Base-by-base conservation (phyloP, 2,888 invertebrate genomes). In the Calameuta filiformis region DNA sequence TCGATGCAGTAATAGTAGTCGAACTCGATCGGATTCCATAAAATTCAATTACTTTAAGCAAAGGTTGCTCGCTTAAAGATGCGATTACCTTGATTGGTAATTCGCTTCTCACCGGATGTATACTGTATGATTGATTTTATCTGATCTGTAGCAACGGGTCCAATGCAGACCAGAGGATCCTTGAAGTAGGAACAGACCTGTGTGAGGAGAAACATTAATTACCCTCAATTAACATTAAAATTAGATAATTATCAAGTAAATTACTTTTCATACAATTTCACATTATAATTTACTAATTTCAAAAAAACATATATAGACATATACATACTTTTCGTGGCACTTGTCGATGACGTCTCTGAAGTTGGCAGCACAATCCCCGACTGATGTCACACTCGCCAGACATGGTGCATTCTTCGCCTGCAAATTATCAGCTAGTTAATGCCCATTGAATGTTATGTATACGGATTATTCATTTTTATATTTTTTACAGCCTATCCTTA, bases 121-220 rank as follows among this genome's bases (percentile, higher is more conserved):
- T 96, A 96, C 87, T 96, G 95, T 0, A 96, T 94, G 79, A 93
- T 90, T 77, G 92, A 93, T 84, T 94, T 94, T 78, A 96, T 94
- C 90, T 96, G 96, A 87, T 96, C 96, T 2, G 95, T 94, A 11
- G 96, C 96, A 0, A 97, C 96, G 0, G 96, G 96, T 0, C 97
- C 97, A 88, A 97, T 96, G 93, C 97, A 97, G 33, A 96, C 95
- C 75, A 97, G 93, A 0, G 97, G 96, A 88, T 97, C 97, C 90
- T 96, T 97, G 94, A 97, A 97, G 92, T 97, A 97, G n/a, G 96
- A 96, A 92, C 97, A 97, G 83, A 96, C 95, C 96, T 96, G 92
- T 1, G 86, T 89, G 37, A 81, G 75, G 77, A 35, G 68, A 68
- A 12, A 56, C 0, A 30, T 40, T 40, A 15, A 15, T 15, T 40